A percentile compares a stretch with the other conserved stretches of the same genome.
Evolutionary conservation across 2,888 invertebrate species (phyloP).

Genomic region (Sinodicranocentrus sp.): DNA sequence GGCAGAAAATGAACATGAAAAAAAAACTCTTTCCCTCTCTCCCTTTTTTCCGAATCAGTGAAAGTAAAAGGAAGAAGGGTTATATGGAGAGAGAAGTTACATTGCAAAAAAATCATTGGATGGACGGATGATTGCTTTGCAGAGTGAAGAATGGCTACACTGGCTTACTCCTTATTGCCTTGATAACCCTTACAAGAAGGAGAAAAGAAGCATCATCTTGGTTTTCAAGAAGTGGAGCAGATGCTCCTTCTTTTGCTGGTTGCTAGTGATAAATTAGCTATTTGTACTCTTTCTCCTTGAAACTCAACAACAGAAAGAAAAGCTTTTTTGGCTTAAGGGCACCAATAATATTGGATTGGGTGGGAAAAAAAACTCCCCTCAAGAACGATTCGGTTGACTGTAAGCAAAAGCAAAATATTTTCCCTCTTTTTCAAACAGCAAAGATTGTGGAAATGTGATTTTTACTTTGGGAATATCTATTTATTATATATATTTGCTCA

Average conservation of each 20-base stretch:
- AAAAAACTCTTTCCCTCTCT: slow-evolving; percentile 35
- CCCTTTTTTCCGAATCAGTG: slow-evolving; percentile 42
- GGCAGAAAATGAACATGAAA: slow-evolving; percentile 2
- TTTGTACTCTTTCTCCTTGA: slow-evolving; percentile 41
- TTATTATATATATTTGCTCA: too few species aligned
- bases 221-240: slow-evolving; percentile 24
- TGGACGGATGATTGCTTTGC: slow-evolving; percentile 36
- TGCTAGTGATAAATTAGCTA: slow-evolving; percentile 62
- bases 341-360: slow-evolving; percentile 1
- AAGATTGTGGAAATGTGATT: too few species aligned
- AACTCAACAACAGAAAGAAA: slow-evolving; percentile 3
- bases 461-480: too few species aligned
- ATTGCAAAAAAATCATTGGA: slow-evolving; percentile 3
- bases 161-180: not conserved
- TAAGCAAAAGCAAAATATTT: too few species aligned
- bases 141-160: not conserved
- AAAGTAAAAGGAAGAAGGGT: slow-evolving; percentile 33
- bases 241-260: slow-evolving; percentile 39
- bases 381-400: too few species aligned
- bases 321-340: slow-evolving; percentile 53
- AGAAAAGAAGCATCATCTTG: slow-evolving; percentile 19
- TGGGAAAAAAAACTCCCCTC: not conserved
- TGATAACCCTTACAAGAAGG: too few species aligned
- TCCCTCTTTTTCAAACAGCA: too few species aligned
- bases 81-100: not conserved